Conservation (phyloP, 2,113 vertebrate species). For the Myotis yumanensis region DNA sequence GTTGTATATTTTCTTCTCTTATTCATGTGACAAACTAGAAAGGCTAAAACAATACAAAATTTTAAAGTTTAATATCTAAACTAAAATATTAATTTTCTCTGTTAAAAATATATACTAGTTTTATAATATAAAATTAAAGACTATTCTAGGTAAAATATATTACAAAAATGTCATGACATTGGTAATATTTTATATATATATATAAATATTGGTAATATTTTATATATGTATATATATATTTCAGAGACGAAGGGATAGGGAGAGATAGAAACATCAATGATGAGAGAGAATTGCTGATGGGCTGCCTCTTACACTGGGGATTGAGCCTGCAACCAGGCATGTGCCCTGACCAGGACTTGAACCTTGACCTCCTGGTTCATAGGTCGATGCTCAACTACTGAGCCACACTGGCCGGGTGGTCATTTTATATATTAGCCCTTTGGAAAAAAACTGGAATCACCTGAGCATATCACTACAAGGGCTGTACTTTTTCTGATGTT, state of each 20-base stretch:
- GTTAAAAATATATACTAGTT: not conserved
- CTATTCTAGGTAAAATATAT: not conserved
- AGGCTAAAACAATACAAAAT: not conserved
- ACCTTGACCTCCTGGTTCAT: too few relatives aligned
- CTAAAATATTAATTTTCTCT: not conserved
- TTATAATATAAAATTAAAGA: slow-evolving; percentile 7
- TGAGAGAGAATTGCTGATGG: too few relatives aligned
- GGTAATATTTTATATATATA: not conserved
- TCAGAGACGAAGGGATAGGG: too few relatives aligned
- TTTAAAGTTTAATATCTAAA: slow-evolving; percentile 11
- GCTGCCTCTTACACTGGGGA: too few relatives aligned
- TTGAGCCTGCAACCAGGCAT: too few relatives aligned
- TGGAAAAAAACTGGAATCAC: not conserved
- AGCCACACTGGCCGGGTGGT: too few relatives aligned
- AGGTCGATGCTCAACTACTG: too few relatives aligned
- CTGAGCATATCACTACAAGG: not conserved
- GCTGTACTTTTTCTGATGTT: not conserved
- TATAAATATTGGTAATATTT: too few relatives aligned
- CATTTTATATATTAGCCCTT: not conserved
- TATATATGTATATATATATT: too few relatives aligned
- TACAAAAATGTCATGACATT: not conserved
- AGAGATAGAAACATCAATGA: too few relatives aligned
- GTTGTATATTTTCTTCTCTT: not conserved
- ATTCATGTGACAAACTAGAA: slow-evolving; percentile 37
- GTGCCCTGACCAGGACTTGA: too few relatives aligned